These are phyloP conservation scores for Drosophila borealis DNA, from an alignment of 2,888 invertebrate genomes.

Conservation along the genomic window DNA sequence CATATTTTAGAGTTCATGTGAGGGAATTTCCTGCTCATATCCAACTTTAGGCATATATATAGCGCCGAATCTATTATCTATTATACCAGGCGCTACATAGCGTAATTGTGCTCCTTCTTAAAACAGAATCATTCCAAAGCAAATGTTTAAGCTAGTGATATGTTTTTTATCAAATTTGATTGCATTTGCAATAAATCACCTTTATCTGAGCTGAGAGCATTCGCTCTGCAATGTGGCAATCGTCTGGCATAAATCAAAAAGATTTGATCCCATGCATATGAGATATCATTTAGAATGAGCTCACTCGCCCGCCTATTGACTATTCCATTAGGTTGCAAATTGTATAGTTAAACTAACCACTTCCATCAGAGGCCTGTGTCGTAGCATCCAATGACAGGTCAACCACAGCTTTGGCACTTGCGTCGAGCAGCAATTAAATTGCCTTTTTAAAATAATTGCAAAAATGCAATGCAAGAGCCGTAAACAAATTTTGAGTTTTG, in stretches of 20 bases:
- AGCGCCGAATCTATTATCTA: no score
- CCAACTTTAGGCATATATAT: no score
- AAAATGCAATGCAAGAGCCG: slow-evolving; percentile 53
- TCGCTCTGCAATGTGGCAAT: slow-evolving; percentile 19
- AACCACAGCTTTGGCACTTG: slow-evolving; percentile 19
- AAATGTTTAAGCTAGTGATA: neutral
- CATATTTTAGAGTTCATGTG: no score
- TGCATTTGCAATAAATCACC: slow-evolving; percentile 42
- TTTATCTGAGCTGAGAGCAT: slow-evolving; percentile 19
- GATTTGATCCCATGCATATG: slow-evolving; percentile 36
- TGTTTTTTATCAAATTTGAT: slow-evolving; percentile 3
- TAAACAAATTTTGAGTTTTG: slow-evolving; percentile 54
- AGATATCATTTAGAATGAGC: slow-evolving; percentile 24
- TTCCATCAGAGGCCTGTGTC: neutral
- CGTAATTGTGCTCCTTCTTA: no score
- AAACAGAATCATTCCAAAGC: no score
- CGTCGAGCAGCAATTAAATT: slow-evolving; percentile 66
- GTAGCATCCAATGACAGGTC: slow-evolving; percentile 1
- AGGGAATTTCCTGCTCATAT: no score
- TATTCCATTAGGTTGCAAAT: slow-evolving; percentile 52
- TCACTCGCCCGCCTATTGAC: slow-evolving; percentile 34
- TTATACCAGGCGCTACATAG: no score
- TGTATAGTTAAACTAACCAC: slow-evolving; percentile 46
- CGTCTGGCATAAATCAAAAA: slow-evolving; percentile 56
- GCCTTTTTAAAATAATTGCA: slow-evolving; percentile 70